Evolutionary conservation across 2,888 invertebrate genomes (phyloP).

Genomic region (Allolobophora icterica): DNA sequence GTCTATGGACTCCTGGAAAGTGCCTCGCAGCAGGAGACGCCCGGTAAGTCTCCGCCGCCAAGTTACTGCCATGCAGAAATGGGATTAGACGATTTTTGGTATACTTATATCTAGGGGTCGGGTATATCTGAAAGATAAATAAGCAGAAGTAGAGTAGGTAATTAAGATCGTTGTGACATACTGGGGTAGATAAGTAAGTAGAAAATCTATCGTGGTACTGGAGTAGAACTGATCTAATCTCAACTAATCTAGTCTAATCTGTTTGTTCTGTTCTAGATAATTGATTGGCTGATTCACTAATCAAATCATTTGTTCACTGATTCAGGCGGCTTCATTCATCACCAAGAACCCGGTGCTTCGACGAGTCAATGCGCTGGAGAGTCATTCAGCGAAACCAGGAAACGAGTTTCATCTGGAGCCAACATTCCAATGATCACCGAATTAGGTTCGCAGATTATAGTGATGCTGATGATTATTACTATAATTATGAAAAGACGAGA

Average conservation of each 20-base stretch:
- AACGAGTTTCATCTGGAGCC: slow-evolving; percentile 72
- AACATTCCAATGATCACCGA: slow-evolving; percentile 99
- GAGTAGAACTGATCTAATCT: not conserved
- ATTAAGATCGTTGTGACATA: no score
- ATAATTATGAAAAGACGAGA: no score
- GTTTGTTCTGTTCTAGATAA: not conserved
- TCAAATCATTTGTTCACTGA: slow-evolving; percentile 20
- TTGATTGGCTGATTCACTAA: not conserved
- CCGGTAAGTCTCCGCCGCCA: not conserved
- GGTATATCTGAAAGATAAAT: not conserved
- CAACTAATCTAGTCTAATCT: not conserved
- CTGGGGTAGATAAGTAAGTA: no score
- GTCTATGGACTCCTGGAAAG: slow-evolving; percentile 72
- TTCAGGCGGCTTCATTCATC: not conserved
- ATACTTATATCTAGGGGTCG: not conserved
- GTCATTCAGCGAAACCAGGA: not conserved
- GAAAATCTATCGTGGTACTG: not conserved
- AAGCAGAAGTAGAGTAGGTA: not conserved
- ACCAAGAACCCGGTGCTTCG: not conserved
- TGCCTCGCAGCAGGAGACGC: not conserved
- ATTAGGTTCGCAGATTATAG: slow-evolving; percentile 71
- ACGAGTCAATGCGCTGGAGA: not conserved
- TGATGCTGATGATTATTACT: not conserved
- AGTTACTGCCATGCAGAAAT: no score
- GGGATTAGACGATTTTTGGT: no score